Evolutionary conservation across 2,888 invertebrate genomes (phyloP).

Genomic region (Mamestra brassicae): DNA sequence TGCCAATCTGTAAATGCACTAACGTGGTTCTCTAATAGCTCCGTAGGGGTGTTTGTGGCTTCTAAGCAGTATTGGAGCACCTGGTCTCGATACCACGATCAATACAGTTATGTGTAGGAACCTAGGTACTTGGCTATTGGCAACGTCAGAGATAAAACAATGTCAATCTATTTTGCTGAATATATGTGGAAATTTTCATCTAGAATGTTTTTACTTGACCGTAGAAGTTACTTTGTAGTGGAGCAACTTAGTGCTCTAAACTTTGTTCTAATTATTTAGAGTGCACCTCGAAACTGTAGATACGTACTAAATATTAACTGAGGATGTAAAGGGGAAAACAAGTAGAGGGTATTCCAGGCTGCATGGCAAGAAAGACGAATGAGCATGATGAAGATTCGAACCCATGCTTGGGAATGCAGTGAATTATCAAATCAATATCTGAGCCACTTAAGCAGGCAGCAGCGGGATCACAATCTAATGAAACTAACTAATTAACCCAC

Average conservation of each 20-base stretch:
- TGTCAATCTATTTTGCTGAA: background rate
- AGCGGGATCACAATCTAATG: no score
- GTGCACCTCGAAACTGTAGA: background rate
- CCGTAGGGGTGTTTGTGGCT: conserved; percentile 22
- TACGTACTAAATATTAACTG: background rate
- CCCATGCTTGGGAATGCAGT: no score
- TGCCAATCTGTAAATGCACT: conserved; percentile 3
- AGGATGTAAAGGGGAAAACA: background rate
- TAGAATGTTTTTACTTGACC: background rate
- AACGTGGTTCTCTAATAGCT: background rate
- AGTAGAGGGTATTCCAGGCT: no score
- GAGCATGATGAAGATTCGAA: no score
- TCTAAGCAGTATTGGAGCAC: conserved; percentile 38
- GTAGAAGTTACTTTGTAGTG: background rate
- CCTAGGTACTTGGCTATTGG: conserved; percentile 15
- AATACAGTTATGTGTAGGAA: background rate
- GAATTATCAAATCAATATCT: no score
- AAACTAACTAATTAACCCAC: no score
- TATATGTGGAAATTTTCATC: background rate
- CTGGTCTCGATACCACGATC: conserved; percentile 24
- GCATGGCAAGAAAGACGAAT: no score
- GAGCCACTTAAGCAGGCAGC: no score
- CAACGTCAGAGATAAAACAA: conserved; percentile 4
- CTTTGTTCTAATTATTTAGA: background rate
- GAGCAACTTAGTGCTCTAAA: background rate